A percentile compares a stretch with the other conserved stretches of the same genome.
Conservation (phyloP, 2,113 vertebrate species). For the Malurus alboscapulatus region DNA sequence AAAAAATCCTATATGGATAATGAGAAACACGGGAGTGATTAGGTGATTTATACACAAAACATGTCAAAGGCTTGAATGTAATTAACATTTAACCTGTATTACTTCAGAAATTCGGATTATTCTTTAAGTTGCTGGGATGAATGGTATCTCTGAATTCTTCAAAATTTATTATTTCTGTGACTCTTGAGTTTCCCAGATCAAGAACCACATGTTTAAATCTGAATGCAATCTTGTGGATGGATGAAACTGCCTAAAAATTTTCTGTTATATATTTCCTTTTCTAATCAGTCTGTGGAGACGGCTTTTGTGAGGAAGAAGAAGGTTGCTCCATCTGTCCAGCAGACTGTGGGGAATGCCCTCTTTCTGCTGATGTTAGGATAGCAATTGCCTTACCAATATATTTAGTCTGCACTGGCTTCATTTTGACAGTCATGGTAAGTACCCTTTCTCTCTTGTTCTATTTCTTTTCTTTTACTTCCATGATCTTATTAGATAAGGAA, state of each 20-base stretch:
- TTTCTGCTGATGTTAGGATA: slow-evolving; percentile 65
- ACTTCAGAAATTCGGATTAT: neutral
- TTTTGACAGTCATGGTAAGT: slow-evolving; percentile 75
- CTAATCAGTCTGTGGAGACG: slow-evolving; percentile 78
- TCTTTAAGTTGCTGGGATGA: neutral
- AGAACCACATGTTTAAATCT: neutral
- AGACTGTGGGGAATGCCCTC: slow-evolving; percentile 80
- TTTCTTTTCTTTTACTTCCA: neutral
- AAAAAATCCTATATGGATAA: neutral
- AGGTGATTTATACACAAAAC: neutral
- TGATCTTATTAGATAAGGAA: neutral
- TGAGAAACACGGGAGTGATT: neutral
- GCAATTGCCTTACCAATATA: slow-evolving; percentile 77
- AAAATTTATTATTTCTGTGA: neutral
- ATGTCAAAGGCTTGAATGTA: neutral
- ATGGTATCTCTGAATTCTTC: neutral
- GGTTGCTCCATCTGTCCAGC: slow-evolving; percentile 78
- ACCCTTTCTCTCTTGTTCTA: neutral
- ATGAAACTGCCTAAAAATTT: neutral
- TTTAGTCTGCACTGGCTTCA: slow-evolving; percentile 74
- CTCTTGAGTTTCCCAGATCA: neutral
- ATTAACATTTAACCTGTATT: neutral
- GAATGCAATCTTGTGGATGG: neutral
- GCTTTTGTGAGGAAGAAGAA: slow-evolving; percentile 79
- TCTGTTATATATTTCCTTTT: neutral